These are phyloP conservation scores for Boleophthalmus pectinirostris DNA, from an alignment of 2,113 vertebrate genomes.

Conservation along the genomic window DNA sequence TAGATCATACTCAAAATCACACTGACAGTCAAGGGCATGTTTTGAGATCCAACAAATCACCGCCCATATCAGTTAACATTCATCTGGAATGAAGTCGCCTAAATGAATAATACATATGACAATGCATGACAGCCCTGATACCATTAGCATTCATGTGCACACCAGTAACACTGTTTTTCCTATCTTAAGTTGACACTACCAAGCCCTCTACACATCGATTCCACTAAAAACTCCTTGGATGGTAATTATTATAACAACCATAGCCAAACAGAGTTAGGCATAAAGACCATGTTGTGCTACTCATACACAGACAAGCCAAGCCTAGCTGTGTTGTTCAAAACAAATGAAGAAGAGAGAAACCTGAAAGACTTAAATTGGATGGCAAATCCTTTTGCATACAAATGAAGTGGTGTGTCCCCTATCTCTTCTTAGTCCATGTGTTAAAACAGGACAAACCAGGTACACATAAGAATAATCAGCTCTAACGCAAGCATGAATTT, in stretches of 20 bases:
- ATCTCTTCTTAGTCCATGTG: slow-evolving; percentile 38
- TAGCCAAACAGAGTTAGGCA: slow-evolving; percentile 15
- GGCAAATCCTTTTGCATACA: slow-evolving; percentile 51
- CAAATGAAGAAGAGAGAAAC: slow-evolving; percentile 4
- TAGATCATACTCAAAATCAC: slow-evolving; percentile 10
- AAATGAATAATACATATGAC: slow-evolving; percentile 21
- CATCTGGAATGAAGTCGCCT: slow-evolving; percentile 4
- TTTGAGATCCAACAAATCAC: slow-evolving; percentile 13
- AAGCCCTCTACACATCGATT: slow-evolving; percentile 23
- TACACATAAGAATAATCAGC: slow-evolving; percentile 12
- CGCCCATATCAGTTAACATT: slow-evolving; percentile 13
- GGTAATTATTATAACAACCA: slow-evolving; percentile 29
- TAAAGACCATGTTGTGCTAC: slow-evolving; percentile 32
- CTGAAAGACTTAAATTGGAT: slow-evolving; percentile 25
- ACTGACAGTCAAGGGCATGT: slow-evolving; percentile 15
- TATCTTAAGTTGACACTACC: slow-evolving; percentile 9
- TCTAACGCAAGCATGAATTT: slow-evolving; percentile 32
- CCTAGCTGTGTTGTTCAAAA: slow-evolving; percentile 4
- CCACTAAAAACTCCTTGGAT: slow-evolving; percentile 22
- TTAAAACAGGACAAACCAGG: slow-evolving; percentile 39
- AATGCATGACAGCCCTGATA: slow-evolving; percentile 14
- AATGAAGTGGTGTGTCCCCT: slow-evolving; percentile 63
- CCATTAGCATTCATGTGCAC: slow-evolving; percentile 11
- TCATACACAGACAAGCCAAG: slow-evolving; percentile 14
- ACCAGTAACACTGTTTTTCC: slow-evolving; percentile 31